A percentile compares a stretch with the other conserved stretches of the same genome.
Evolutionary conservation across 2,888 invertebrate genomes (phyloP).

Genomic region (Sphaeridia pumilis): DNA sequence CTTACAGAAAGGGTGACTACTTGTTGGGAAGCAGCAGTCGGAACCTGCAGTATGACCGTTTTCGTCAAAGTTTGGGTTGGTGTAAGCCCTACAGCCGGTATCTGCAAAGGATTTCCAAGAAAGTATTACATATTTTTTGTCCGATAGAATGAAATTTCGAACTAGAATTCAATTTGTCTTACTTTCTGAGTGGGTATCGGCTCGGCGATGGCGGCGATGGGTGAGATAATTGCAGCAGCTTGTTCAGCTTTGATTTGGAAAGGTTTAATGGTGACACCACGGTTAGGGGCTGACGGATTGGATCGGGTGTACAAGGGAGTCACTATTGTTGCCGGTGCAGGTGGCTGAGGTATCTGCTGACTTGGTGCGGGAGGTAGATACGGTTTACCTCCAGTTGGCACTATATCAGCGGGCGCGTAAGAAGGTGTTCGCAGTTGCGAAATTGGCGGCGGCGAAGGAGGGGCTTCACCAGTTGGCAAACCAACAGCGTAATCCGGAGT

Average conservation of each 20-base stretch:
- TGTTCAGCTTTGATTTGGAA: neutral
- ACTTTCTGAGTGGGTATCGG: conserved; percentile 11
- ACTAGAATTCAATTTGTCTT: conserved; percentile 3
- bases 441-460: conserved; percentile 38
- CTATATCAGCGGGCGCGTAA: conserved; percentile 37
- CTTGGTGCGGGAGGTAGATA: conserved; percentile 22
- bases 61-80: conserved; percentile 32
- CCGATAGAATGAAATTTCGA: neutral
- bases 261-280: neutral
- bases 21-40: conserved; percentile 31
- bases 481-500: conserved; percentile 79
- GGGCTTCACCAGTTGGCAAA: conserved; percentile 51
- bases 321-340: conserved; percentile 1
- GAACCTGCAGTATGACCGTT: conserved; percentile 35
- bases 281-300: neutral
- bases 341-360: conserved; percentile 21
- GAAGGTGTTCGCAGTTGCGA: conserved; percentile 36
- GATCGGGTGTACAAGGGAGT: neutral
- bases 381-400: conserved; percentile 37
- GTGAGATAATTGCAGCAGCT: too few species aligned
- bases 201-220: conserved; percentile 29
- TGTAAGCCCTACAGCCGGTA: conserved; percentile 9
- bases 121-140: neutral
- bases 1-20: conserved; percentile 35
- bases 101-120: too few species aligned